Evolutionary conservation across 2,113 vertebrate species (phyloP).

Genomic region (Lophotis ruficrista): DNA sequence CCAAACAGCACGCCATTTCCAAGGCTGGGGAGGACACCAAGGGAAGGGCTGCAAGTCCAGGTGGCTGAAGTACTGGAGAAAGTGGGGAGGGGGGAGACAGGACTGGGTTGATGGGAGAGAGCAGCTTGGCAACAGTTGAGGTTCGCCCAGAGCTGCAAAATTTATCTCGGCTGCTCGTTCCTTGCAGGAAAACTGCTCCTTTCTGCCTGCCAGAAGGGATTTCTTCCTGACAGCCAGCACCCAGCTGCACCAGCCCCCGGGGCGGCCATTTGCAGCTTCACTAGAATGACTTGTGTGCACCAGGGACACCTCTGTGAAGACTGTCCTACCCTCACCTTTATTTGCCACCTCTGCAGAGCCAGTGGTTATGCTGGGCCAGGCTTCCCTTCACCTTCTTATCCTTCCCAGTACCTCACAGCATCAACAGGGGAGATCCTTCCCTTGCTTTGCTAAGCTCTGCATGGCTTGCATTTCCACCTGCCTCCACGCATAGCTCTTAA

Average conservation of each 20-base stretch:
- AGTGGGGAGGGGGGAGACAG: not conserved
- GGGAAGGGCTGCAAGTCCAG: slow-evolving; percentile 27
- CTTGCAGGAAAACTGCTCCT: not conserved
- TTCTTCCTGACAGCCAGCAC: not conserved
- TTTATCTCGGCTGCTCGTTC: not conserved
- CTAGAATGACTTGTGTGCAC: not conserved
- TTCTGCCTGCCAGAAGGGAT: slow-evolving; percentile 5
- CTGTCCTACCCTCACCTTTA: not conserved
- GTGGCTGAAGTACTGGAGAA: not conserved
- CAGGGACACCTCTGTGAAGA: not conserved
- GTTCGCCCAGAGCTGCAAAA: not conserved
- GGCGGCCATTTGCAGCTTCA: not conserved
- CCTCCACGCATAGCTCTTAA: not conserved
- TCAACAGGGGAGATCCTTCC: not conserved
- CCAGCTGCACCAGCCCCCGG: not conserved
- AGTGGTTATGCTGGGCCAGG: not conserved
- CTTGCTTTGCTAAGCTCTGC: not conserved
- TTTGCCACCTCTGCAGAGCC: not conserved
- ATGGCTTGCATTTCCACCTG: not conserved
- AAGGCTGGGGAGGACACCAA: not conserved
- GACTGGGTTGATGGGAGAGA: not conserved
- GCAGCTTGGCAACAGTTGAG: not conserved
- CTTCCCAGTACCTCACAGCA: not conserved
- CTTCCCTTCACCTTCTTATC: not conserved
- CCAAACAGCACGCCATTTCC: not conserved